Conservation (phyloP, 2,888 invertebrate species). For the Lissocephala sabroskyi region DNA sequence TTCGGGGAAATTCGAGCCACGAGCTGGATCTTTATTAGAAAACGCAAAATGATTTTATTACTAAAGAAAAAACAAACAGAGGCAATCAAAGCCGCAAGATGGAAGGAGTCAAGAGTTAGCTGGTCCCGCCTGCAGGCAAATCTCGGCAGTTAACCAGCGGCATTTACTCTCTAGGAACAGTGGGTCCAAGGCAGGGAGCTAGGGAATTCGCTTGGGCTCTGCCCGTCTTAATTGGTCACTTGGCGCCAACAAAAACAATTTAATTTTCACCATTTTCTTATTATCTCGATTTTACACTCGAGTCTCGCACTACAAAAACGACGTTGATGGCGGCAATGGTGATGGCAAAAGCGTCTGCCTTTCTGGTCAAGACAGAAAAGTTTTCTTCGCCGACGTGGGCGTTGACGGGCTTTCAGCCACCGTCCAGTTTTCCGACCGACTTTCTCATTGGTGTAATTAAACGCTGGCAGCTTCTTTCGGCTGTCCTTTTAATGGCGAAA, state of each 20-base stretch:
- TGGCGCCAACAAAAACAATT: slow-evolving; percentile 60
- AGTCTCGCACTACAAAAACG: slow-evolving; percentile 12
- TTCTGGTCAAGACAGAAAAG: no score
- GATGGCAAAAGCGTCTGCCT: slow-evolving; percentile 14
- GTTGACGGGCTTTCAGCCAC: neutral
- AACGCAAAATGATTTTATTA: slow-evolving; percentile 52
- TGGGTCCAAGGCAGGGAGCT: no score
- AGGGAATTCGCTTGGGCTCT: no score
- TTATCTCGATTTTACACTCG: slow-evolving; percentile 54
- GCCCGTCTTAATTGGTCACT: slow-evolving; percentile 58
- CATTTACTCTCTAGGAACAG: neutral
- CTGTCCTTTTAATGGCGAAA: slow-evolving; percentile 43
- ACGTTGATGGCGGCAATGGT: slow-evolving; percentile 8
- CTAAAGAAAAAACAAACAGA: slow-evolving; percentile 52
- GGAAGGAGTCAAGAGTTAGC: neutral
- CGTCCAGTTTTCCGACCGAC: neutral
- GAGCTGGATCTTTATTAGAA: slow-evolving; percentile 36
- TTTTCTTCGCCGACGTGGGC: neutral
- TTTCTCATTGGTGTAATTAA: slow-evolving; percentile 53
- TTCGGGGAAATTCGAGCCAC: slow-evolving; percentile 14
- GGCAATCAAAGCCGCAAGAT: neutral
- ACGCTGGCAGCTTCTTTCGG: slow-evolving; percentile 43
- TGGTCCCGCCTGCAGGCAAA: slow-evolving; percentile 19
- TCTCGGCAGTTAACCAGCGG: slow-evolving; percentile 30
- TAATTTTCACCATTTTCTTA: slow-evolving; percentile 63